Evolutionary conservation across 1,140 invertebrate species (phyloP), one percentile per base, ranked within the genome.

Genomic region (Cheumatopsyche charites): DNA sequence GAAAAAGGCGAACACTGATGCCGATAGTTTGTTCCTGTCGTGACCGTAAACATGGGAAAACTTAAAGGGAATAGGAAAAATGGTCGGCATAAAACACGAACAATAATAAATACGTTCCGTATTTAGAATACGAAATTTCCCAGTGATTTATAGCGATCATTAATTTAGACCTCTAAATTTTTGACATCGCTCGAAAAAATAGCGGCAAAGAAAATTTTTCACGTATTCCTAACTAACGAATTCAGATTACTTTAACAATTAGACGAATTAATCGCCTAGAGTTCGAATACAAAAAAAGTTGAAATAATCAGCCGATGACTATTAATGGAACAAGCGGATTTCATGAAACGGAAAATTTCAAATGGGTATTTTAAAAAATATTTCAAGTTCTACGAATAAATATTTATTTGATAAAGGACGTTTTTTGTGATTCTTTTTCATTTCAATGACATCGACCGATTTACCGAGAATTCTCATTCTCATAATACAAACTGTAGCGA

Each of bases 121-220:
- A 29, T 43, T 68, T 68, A 55, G 47, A 55, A 55, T 68, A 68
- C 26, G 66, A 68, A 68, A 47, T 68, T 68, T 55, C 21, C 41
- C 15, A 55, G 45, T 68, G 66, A 68, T 68, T 68, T 68, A 68
- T 68, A 41, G 47, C 66, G 66, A 68, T 68, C 66, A 68, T 68
- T 68, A 68, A 68, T 68, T 68, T 68, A 68, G 66, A 68, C 66
- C 66, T 68, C 66, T 68, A 68, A 55, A 68, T 68, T 68, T 68
- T 68, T 68, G 66, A 68, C 66, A 68, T 68, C 45, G 42, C 65
- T 43, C 26, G n/a, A 36, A 68, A 63, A 61, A 36, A 36, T 9
- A 36, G 9, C 29, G 29, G 29, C 29, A 3, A 9, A 9, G 29
- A 36, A 68, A 68, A 68, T 36, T 26, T 67, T 23, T 25, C 21